Conservation (phyloP, 2,797 vertebrate species). For the Martes flavigula region DNA sequence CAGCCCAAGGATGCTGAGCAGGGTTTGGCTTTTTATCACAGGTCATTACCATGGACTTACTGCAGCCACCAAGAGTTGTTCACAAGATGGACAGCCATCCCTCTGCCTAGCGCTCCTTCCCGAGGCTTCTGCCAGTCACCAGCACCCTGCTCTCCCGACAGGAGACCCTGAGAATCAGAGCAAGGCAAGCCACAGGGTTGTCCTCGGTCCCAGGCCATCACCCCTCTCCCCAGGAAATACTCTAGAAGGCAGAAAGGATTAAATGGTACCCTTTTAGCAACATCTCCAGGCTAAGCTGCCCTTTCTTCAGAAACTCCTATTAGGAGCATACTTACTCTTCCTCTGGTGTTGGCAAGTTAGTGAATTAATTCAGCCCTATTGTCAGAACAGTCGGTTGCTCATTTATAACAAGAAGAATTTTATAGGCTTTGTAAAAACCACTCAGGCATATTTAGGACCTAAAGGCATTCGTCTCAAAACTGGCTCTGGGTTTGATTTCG, state of each 20-base stretch:
- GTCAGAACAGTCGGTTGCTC: constrained; percentile 24
- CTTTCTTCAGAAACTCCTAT: background rate
- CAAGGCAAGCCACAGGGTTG: background rate
- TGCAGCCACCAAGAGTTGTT: background rate
- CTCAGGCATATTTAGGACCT: constrained; percentile 14
- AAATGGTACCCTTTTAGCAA: background rate
- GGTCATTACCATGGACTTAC: constrained; percentile 16
- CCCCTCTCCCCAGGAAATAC: background rate
- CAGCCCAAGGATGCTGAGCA: background rate
- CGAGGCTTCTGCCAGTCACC: background rate
- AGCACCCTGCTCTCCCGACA: background rate
- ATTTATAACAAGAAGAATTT: constrained; percentile 29
- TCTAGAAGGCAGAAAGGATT: background rate
- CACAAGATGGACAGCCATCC: constrained; percentile 1
- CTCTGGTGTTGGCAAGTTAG: constrained; percentile 12
- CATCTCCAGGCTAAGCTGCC: background rate
- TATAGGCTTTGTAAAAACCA: constrained; percentile 50
- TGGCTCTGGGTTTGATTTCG: constrained; percentile 29
- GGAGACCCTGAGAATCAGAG: background rate
- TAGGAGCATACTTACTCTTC: background rate
- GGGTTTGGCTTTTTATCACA: background rate
- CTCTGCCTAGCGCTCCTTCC: fast-evolving
- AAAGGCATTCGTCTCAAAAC: constrained; percentile 41
- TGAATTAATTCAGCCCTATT: constrained; percentile 47
- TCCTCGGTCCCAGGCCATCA: background rate